Percentiles rank a stretch among this genome's conserved stretches.
Evolutionary conservation across 1,140 invertebrate genomes (phyloP).

Genomic region (Drosophila ercepeae): DNA sequence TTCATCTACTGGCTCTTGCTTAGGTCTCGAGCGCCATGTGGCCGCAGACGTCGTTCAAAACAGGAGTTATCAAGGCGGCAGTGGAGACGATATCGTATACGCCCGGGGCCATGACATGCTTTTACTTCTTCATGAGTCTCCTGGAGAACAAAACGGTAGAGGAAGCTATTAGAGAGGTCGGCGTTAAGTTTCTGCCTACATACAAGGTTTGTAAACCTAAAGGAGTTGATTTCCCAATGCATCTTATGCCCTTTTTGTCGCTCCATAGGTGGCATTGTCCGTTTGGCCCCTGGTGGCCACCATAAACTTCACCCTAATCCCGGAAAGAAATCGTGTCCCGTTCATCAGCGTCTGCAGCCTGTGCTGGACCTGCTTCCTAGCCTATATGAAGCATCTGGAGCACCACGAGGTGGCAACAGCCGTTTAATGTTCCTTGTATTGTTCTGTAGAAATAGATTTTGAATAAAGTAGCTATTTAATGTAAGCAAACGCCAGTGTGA

Average conservation of each 20-base stretch:
- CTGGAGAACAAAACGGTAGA: slow-evolving; percentile 89
- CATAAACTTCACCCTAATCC: slow-evolving; percentile 91
- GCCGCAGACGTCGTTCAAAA: slow-evolving; percentile 87
- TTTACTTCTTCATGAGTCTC: slow-evolving; percentile 92
- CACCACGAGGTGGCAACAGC: slow-evolving; percentile 70
- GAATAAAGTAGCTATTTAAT: not conserved
- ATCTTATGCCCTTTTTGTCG: not conserved
- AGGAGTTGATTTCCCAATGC: not conserved
- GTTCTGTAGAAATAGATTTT: not conserved
- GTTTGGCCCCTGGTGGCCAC: slow-evolving; percentile 94
- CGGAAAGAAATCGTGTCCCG: slow-evolving; percentile 91
- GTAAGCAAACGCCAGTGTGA: not conserved
- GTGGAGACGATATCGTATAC: slow-evolving; percentile 93
- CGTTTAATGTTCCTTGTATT: slow-evolving; percentile 23
- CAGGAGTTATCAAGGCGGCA: slow-evolving; percentile 88
- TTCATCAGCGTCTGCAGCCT: slow-evolving; percentile 94
- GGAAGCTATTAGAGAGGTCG: slow-evolving; percentile 89
- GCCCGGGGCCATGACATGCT: slow-evolving; percentile 91
- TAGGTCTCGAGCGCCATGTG: slow-evolving; percentile 85
- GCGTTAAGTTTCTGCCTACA: slow-evolving; percentile 91
- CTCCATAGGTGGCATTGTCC: slow-evolving; percentile 88
- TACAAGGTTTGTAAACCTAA: slow-evolving; percentile 80
- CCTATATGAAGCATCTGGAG: slow-evolving; percentile 93
- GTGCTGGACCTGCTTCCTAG: slow-evolving; percentile 93
- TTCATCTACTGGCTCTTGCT: not conserved